Evolutionary conservation across 2,113 vertebrate species (phyloP).

Genomic region (Thermophis baileyi): DNA sequence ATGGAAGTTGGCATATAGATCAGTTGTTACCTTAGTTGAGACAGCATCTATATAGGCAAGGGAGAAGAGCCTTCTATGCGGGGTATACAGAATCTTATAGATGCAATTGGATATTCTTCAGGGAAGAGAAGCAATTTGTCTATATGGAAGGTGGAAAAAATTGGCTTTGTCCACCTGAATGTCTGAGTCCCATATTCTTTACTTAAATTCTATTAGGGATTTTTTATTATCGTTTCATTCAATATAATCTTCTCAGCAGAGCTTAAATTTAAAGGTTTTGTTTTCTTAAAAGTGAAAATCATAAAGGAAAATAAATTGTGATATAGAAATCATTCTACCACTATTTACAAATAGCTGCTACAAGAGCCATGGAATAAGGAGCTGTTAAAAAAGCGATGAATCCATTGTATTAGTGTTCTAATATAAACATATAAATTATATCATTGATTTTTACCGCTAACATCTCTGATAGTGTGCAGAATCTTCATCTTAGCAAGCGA

Average conservation of each 20-base stretch:
- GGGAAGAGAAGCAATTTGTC: not conserved
- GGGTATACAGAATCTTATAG: not conserved
- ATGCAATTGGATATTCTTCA: not conserved
- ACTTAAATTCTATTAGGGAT: not conserved
- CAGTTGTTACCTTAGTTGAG: not conserved
- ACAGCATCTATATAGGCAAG: not conserved
- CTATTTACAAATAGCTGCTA: not conserved
- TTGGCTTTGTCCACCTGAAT: not conserved
- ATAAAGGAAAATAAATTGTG: not conserved
- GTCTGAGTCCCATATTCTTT: not conserved
- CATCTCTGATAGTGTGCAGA: no score
- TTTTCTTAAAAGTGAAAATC: not conserved
- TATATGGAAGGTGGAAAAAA: not conserved
- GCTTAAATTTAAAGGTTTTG: not conserved
- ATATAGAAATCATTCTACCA: not conserved
- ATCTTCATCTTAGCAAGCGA: not conserved
- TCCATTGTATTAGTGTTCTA: no score
- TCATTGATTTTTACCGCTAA: not conserved
- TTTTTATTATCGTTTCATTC: not conserved
- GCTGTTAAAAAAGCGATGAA: not conserved
- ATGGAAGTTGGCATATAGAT: not conserved
- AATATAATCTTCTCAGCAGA: not conserved
- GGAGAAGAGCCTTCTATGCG: not conserved
- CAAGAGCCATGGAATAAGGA: not conserved
- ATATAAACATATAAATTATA: not conserved